Percentiles rank a stretch among this genome's conserved stretches.
phyloP scores from a whole-genome alignment of 1,140 invertebrate genomes.

The Drosophila subpulchrella region DNA sequence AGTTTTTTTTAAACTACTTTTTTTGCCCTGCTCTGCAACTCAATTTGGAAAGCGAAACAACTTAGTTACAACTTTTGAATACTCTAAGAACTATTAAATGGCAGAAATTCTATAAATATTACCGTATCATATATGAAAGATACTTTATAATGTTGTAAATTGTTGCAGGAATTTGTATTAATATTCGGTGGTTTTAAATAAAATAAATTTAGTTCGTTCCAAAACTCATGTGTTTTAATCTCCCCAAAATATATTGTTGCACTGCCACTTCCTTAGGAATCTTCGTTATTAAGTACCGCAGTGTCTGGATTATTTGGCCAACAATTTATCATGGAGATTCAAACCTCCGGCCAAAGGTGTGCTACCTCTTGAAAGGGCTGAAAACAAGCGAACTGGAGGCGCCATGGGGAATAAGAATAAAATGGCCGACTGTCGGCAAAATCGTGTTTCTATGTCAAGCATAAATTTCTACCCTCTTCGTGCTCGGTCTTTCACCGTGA shows the following conservation, averaged over 20 bases:
- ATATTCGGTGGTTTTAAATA: too few species aligned
- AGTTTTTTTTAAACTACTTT: slow-evolving; percentile 35
- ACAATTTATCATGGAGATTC: slow-evolving; percentile 27
- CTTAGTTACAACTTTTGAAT: background rate
- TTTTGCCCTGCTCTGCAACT: slow-evolving; percentile 43
- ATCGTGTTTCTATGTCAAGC: slow-evolving; percentile 82
- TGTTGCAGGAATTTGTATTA: too few species aligned
- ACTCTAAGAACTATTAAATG: background rate
- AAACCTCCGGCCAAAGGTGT: slow-evolving; percentile 21
- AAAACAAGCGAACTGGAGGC: slow-evolving; percentile 30
- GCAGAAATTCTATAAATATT: background rate
- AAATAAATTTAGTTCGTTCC: background rate
- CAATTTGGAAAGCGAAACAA: slow-evolving; percentile 31
- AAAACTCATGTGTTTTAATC: background rate
- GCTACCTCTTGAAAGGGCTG: slow-evolving; percentile 8
- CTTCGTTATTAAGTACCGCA: slow-evolving; percentile 7
- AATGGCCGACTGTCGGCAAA: slow-evolving; percentile 73
- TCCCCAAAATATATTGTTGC: background rate
- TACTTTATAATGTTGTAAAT: too few species aligned
- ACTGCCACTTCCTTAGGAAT: background rate
- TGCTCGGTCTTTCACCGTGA: slow-evolving; percentile 29
- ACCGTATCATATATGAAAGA: too few species aligned
- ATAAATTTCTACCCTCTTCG: slow-evolving; percentile 66
- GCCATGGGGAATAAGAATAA: slow-evolving; percentile 58
- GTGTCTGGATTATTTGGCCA: slow-evolving; percentile 21